phyloP scores from a whole-genome alignment of 2,797 vertebrate genomes.

The Cyclopterus lumpus region DNA sequence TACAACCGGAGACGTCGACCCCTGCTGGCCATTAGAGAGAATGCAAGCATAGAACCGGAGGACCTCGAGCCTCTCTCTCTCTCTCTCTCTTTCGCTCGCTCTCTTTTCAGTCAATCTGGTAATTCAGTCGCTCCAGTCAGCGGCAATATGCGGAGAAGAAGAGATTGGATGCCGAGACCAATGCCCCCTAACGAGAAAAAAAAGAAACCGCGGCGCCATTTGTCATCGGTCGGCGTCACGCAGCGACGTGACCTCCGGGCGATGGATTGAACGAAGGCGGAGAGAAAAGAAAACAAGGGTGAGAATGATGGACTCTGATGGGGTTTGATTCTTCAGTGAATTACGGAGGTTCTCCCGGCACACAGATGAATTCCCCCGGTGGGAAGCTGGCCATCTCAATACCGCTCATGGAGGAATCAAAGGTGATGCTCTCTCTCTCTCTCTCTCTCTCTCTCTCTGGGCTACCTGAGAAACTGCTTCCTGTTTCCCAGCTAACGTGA shows the following conservation, averaged over 20 bases:
- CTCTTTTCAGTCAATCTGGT: conserved; percentile 12
- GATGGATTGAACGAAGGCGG: conserved; percentile 12
- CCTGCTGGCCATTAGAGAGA: not conserved
- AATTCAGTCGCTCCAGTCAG: conserved; percentile 23
- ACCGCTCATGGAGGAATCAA: conserved; percentile 55
- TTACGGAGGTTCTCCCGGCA: conserved; percentile 52
- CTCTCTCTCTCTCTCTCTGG: conserved; percentile 35
- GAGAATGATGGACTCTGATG: conserved; percentile 41
- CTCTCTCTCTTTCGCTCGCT: not conserved
- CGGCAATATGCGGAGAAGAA: conserved; percentile 45
- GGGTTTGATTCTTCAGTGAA: conserved; percentile 62
- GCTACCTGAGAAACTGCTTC: conserved; percentile 21
- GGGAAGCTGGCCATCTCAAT: conserved; percentile 59
- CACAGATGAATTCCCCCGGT: conserved; percentile 62
- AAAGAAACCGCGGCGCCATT: conserved; percentile 37
- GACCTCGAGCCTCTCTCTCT: too few relatives aligned
- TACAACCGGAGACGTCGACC: not conserved
- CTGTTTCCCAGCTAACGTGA: conserved; percentile 33
- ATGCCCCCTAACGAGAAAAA: conserved; percentile 37
- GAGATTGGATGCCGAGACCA: conserved; percentile 34
- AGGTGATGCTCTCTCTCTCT: conserved; percentile 47
- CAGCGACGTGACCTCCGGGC: conserved; percentile 35
- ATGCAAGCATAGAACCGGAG: not conserved
- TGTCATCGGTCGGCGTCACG: conserved; percentile 49
- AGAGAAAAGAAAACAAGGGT: conserved; percentile 9